Evolutionary conservation across 2,113 vertebrate genomes (phyloP).

Genomic region (Coptodon rendalli): DNA sequence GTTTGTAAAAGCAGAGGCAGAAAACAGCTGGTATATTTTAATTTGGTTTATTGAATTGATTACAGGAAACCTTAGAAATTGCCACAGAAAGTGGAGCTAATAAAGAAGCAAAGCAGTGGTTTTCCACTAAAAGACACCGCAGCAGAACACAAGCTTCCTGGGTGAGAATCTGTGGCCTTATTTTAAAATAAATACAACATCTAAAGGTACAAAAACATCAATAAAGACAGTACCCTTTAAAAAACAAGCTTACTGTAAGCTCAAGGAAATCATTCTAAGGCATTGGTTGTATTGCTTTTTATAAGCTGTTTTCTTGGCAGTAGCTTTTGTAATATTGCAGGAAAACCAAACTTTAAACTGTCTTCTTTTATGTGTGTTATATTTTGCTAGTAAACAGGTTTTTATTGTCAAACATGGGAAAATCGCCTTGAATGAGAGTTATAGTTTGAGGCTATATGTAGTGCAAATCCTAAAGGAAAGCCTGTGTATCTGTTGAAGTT

Average conservation of each 20-base stretch:
- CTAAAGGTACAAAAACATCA: not conserved
- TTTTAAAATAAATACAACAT: constrained; percentile 41
- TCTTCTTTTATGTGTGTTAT: not conserved
- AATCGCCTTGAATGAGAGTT: not conserved
- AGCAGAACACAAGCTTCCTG: not conserved
- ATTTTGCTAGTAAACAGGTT: constrained; percentile 1
- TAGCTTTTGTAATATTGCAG: not conserved
- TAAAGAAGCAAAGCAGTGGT: constrained; percentile 22
- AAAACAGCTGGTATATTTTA: not conserved
- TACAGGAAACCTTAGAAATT: not conserved
- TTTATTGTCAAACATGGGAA: not conserved
- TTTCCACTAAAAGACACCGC: not conserved
- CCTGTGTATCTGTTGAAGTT: not conserved
- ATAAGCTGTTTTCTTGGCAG: constrained; percentile 8
- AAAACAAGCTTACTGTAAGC: not conserved
- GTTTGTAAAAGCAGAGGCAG: not conserved
- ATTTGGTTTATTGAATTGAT: constrained; percentile 38
- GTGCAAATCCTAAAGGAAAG: constrained; percentile 27
- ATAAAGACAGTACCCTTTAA: not conserved
- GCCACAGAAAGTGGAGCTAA: not conserved
- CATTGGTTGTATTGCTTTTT: constrained; percentile 24
- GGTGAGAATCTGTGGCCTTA: not conserved
- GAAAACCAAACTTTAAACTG: not conserved
- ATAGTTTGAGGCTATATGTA: not conserved
- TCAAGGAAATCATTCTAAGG: constrained; percentile 40